Evolutionary conservation across 2,888 invertebrate species (phyloP), one percentile per base, ranked within the genome.

Genomic region (Cheilosia urbana): DNA sequence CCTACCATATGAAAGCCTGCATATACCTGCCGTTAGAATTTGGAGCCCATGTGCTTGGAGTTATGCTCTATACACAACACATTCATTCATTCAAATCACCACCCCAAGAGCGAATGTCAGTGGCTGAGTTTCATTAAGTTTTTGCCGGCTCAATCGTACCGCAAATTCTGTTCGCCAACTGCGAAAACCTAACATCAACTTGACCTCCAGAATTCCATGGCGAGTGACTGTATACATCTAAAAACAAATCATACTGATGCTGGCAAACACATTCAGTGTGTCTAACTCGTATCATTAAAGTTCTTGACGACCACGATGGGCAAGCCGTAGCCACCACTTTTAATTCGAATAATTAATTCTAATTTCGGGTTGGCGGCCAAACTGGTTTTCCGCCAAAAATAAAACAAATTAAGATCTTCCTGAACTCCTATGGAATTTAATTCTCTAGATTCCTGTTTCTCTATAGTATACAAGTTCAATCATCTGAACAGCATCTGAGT

Each of bases 341-440:
- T 19, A 47, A 63, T 45, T 34, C 51, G 55, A 47, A 69, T 62
- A 84, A 76, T 80, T 79, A 84, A 79, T 75, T 84, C 42, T 55
- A 79, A 76, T 76, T 84, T 79, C 60, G 51, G 45, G 72, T 77
- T 82, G 34, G 71, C 65, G n/a, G 69, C 40, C 21, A 66, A 84
- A 84, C 84, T 30, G 75, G 80, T 84, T 84, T 79, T 42, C 71
- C 71, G 60, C 84, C 75, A 80, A 84, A 84, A 79, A 75, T 60
- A 75, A 84, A 84, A 71, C 69, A 60, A 2, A 71, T 49, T 21
- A 55, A 63, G 55, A 63, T 71, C 45, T 53, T 71, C 69, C 69
- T 37, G 34, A 49, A n/a, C 57, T 37, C 24, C 73, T 21, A 84
- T 75, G 69, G 58, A 79, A 69, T 84, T 69, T 65, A 65, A 75